These are phyloP conservation scores for Phylloscopus trochiloides DNA, from an alignment of 2,113 vertebrate species.

Conservation along the genomic window DNA sequence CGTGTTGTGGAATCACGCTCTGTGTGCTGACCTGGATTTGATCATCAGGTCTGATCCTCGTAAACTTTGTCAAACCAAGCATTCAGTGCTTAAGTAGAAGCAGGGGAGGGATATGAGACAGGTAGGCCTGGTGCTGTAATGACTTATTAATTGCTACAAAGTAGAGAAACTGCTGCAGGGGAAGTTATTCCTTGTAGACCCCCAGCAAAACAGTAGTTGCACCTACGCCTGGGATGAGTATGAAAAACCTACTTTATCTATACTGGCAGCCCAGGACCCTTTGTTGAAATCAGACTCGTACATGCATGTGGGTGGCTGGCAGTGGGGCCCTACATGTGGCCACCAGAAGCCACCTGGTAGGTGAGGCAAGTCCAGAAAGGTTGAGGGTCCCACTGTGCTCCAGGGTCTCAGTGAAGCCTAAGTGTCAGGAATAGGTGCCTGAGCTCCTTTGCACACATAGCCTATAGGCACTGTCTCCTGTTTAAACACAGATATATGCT, in stretches of 20 bases:
- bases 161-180: neutral
- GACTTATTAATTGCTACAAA: neutral
- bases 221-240: neutral
- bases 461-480: neutral
- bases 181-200: neutral
- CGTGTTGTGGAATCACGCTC: fast-evolving
- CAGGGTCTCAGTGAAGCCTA: slow-evolving; percentile 36
- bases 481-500: neutral
- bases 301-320: neutral
- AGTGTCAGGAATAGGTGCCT: neutral
- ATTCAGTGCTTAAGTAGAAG: neutral
- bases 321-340: neutral
- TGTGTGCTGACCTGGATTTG: neutral
- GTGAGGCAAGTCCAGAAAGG: neutral
- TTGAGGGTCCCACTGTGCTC: slow-evolving; percentile 2
- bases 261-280: neutral
- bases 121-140: neutral
- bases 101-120: neutral
- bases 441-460: fast-evolving
- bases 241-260: neutral
- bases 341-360: neutral
- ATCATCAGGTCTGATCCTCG: neutral
- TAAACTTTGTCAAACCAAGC: neutral
- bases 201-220: neutral
- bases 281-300: neutral